Base-by-base conservation (phyloP, 1,140 invertebrate species). In the Plectrocnemia conspersa region DNA sequence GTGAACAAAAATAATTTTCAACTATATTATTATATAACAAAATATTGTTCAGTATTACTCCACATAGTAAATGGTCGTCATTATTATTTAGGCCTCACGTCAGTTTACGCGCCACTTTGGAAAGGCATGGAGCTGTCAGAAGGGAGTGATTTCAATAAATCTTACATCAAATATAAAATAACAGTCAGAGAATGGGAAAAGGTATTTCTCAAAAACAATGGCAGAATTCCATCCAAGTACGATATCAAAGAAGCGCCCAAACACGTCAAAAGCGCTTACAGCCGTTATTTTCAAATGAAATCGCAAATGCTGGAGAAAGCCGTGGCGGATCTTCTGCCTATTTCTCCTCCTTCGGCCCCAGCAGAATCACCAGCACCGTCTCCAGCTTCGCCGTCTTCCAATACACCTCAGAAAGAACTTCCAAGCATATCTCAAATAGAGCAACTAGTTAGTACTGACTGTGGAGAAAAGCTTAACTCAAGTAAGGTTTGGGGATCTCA, bases 121-220 rank as follows among this genome's bases (percentile, higher is more conserved):
- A 46, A 27, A 46, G 35, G 35, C 18, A 22, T 13, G 18, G 27
- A 19, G 18, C 10, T 41, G 38, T 49, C 7, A 23, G 3, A n/a
- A 49, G 42, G 41, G 11, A 4, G 15, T 7, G 6, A n/a, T 29
- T 29, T 65, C 46, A 67, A 73, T 59, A 73, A 74, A 64, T 64
- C 66, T 6, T 76, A 76, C 50, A 18, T 68, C 2, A 86, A 85
- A 67, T 83, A 79, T 62, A 89, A 89, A 72, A 68, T 78, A 27
- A 78, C 79, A 18, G 84, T 90, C 0, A 89, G 89, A 75, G 65
- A 78, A 62, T 90, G 87, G 88, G 87, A 89, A 70, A 85, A 81
- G 61, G 75, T 84, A 35, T 90, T 89, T 64, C 85, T 81, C 63
- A 78, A 80, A 62, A 78, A 78, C 61, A 67, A 82, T 68, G 79